These are phyloP conservation scores for Argopecten irradians DNA, from an alignment of 1,140 invertebrate species.

Conservation along the genomic window DNA sequence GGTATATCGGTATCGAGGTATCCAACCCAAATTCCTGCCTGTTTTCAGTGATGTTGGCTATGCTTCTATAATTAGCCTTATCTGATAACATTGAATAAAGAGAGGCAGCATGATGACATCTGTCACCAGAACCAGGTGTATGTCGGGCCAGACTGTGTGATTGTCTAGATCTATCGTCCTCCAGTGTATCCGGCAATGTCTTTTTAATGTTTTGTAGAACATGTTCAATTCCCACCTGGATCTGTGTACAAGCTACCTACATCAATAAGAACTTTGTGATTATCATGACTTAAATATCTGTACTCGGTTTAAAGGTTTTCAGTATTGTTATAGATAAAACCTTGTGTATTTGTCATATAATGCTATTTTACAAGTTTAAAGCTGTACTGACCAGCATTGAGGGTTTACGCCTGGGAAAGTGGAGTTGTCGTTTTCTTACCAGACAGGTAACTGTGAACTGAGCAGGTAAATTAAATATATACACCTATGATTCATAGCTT, in stretches of 20 bases:
- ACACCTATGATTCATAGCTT: neutral
- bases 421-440: neutral
- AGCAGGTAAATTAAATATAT: neutral
- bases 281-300: slow-evolving; percentile 17
- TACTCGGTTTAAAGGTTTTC: neutral
- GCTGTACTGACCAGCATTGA: neutral
- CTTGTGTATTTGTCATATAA: neutral
- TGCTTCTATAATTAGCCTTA: neutral
- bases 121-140: no score
- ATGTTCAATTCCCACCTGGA: neutral
- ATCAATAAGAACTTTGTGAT: neutral
- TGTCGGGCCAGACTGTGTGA: no score
- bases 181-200: neutral
- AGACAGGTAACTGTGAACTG: neutral
- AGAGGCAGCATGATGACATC: neutral
- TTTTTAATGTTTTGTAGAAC: neutral
- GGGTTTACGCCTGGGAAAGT: slow-evolving; percentile 15
- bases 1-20: no score
- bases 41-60: neutral
- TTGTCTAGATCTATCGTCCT: neutral
- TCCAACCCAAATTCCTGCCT: no score
- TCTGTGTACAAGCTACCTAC: slow-evolving; percentile 9
- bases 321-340: neutral
- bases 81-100: neutral
- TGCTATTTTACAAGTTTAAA: neutral